Conservation (phyloP, 2,797 vertebrate genomes). For the Anolis apletophallus region DNA sequence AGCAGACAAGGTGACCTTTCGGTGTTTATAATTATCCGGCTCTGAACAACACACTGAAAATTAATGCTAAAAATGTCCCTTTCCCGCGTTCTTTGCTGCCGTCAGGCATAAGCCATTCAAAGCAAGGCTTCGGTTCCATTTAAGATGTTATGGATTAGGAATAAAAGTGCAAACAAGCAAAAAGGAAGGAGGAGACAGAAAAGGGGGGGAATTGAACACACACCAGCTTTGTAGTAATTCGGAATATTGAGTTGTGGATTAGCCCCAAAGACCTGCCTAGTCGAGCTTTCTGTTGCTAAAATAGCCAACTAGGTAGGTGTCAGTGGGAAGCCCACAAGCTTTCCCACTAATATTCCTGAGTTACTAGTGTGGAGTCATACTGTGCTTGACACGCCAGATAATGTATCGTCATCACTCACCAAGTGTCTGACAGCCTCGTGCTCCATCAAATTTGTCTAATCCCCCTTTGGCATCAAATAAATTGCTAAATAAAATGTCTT, state of each 20-base stretch:
- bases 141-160: background rate
- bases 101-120: background rate
- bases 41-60: slow-evolving; percentile 63
- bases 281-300: background rate
- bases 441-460: too few relatives aligned
- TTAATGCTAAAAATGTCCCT: slow-evolving; percentile 63
- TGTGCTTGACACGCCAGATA: background rate
- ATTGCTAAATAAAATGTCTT: too few relatives aligned
- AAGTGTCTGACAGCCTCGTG: too few relatives aligned
- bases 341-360: background rate
- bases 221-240: background rate
- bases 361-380: background rate
- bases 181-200: slow-evolving; percentile 24
- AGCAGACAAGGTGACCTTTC: slow-evolving; percentile 75
- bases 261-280: background rate
- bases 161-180: background rate
- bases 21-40: slow-evolving; percentile 70
- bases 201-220: slow-evolving; percentile 21
- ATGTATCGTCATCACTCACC: too few relatives aligned
- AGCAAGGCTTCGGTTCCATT: background rate
- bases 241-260: background rate
- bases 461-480: too few relatives aligned
- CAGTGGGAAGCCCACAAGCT: background rate
- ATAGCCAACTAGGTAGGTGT: background rate
- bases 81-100: slow-evolving; percentile 57